Percentiles rank a stretch among this genome's conserved stretches.
Conservation (phyloP, 2,888 invertebrate genomes). For the Orchesella flavescens region DNA sequence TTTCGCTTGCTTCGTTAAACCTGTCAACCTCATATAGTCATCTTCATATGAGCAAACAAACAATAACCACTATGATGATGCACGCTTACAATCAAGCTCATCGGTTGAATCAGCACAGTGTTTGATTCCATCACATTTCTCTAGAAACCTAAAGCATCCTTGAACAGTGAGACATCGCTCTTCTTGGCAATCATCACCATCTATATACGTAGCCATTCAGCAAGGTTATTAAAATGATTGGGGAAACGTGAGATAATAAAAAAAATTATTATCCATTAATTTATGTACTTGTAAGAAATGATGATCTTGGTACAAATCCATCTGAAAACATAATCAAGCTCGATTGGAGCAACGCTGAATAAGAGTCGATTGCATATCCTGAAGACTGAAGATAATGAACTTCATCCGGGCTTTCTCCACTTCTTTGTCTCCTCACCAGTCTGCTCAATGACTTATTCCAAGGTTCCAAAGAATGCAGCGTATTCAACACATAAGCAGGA, state of each 20-base stretch:
- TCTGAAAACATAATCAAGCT: constrained; percentile 76
- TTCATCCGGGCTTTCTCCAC: constrained; percentile 73
- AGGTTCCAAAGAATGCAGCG: constrained; percentile 73
- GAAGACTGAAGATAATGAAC: constrained; percentile 74
- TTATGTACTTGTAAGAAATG: constrained; percentile 34
- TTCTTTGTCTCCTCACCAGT: constrained; percentile 73
- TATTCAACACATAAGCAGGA: constrained; percentile 73
- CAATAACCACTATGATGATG: background rate
- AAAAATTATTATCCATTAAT: background rate
- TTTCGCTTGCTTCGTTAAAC: background rate
- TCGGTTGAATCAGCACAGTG: constrained; percentile 75
- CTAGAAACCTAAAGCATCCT: constrained; percentile 74
- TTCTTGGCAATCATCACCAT: constrained; percentile 52
- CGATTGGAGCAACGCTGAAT: constrained; percentile 76
- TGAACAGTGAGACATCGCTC: constrained; percentile 74
- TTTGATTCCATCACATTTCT: constrained; percentile 75
- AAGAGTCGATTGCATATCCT: constrained; percentile 76
- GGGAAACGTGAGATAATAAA: constrained; percentile 43
- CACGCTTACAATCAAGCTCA: constrained; percentile 74
- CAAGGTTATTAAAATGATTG: background rate
- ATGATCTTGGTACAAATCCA: constrained; percentile 73
- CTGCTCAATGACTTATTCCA: constrained; percentile 73
- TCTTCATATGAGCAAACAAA: background rate
- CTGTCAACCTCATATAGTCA: background rate
- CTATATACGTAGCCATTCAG: background rate